Conservation (phyloP, 2,113 vertebrate species). For the Raja brachyura region DNA sequence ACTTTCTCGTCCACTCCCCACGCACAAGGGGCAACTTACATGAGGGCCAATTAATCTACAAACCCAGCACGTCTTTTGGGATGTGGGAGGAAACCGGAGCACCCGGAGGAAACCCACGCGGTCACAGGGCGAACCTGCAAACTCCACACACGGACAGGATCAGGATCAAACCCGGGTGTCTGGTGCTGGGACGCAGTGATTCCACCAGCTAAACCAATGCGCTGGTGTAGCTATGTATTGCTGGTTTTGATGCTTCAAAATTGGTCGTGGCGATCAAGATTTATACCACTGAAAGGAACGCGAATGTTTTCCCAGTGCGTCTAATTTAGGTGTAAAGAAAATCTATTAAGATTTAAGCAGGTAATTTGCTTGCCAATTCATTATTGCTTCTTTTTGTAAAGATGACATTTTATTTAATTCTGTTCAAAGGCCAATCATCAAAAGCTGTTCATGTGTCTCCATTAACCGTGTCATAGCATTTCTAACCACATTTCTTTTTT, state of each 20-base stretch:
- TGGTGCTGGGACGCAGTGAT: too few relatives aligned
- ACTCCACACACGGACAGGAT: too few relatives aligned
- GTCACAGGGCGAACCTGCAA: too few relatives aligned
- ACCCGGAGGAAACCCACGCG: too few relatives aligned
- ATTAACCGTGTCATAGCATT: not conserved
- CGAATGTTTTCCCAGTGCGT: not conserved
- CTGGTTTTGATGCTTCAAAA: not conserved
- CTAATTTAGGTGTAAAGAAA: not conserved
- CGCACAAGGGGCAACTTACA: too few relatives aligned
- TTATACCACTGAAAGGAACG: not conserved
- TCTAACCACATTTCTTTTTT: not conserved
- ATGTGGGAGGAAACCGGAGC: too few relatives aligned
- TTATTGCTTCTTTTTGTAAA: not conserved
- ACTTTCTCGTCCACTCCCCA: too few relatives aligned
- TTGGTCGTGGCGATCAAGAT: not conserved
- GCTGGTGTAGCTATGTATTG: not conserved
- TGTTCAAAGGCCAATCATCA: not conserved
- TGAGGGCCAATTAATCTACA: too few relatives aligned
- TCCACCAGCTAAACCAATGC: too few relatives aligned
- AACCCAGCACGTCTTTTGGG: too few relatives aligned
- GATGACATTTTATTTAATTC: not conserved
- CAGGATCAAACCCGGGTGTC: too few relatives aligned
- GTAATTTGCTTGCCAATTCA: not conserved
- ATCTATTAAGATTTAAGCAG: not conserved
- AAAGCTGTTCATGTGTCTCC: not conserved